A percentile compares a stretch with the other conserved stretches of the same genome.
phyloP scores from a whole-genome alignment of 1,140 invertebrate genomes.

The Arctopsyche grandis region DNA sequence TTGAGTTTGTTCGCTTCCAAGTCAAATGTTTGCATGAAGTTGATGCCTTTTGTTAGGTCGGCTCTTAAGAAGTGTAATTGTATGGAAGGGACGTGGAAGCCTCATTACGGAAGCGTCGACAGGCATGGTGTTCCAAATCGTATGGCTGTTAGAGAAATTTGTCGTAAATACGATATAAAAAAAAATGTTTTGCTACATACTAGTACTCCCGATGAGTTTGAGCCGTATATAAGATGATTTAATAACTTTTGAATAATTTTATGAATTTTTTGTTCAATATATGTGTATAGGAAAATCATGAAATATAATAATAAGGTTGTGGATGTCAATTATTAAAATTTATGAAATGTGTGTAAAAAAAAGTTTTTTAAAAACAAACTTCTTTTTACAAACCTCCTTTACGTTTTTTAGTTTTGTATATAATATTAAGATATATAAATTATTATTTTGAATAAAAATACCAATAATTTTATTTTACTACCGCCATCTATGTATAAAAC shows the following conservation, averaged over 20 bases:
- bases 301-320: no score
- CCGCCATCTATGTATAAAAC: no score
- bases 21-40: slow-evolving; percentile 60
- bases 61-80: slow-evolving; percentile 63
- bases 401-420: no score
- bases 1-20: slow-evolving; percentile 59
- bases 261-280: not conserved
- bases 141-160: slow-evolving; percentile 58
- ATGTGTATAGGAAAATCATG: not conserved
- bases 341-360: not conserved
- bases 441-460: no score
- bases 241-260: not conserved
- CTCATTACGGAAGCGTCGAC: slow-evolving; percentile 59
- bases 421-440: no score
- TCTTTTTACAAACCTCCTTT: no score
- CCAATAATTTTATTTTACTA: no score
- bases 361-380: no score
- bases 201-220: slow-evolving; percentile 47
- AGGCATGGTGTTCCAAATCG: slow-evolving; percentile 55
- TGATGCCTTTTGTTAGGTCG: slow-evolving; percentile 58
- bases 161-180: slow-evolving; percentile 55
- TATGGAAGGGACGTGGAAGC: slow-evolving; percentile 62
- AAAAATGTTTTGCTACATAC: slow-evolving; percentile 57
- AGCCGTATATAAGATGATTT: slow-evolving; percentile 41
- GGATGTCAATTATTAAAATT: not conserved